These are phyloP conservation scores for Neomonachus schauinslandi DNA, from an alignment of 2,113 vertebrate species.

Conservation along the genomic window DNA sequence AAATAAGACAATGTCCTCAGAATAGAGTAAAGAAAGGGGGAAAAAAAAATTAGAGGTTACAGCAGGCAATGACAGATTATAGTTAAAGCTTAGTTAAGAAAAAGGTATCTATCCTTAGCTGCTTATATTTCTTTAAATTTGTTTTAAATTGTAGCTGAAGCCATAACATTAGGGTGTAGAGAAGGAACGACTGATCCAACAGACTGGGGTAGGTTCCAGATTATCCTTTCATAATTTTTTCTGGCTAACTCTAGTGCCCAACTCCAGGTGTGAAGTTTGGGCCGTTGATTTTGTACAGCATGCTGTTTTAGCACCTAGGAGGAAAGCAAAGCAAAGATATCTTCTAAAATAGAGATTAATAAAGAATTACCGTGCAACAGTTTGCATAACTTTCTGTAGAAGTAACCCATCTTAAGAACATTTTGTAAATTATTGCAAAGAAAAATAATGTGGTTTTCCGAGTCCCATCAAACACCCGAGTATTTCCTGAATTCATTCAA, in stretches of 20 bases:
- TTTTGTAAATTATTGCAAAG: neutral
- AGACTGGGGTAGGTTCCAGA: neutral
- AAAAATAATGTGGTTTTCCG: neutral
- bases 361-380: neutral
- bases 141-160: constrained; percentile 20
- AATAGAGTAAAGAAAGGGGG: constrained; percentile 17
- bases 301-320: neutral
- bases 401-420: constrained; percentile 1
- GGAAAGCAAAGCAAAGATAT: neutral
- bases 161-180: neutral
- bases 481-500: constrained; percentile 18
- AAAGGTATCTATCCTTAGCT: neutral
- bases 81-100: constrained; percentile 25
- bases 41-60: neutral
- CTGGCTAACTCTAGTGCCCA: neutral
- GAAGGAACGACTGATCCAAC: neutral
- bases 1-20: constrained; percentile 21
- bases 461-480: neutral
- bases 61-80: neutral
- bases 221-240: neutral
- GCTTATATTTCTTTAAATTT: constrained; percentile 18
- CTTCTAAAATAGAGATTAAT: neutral
- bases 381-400: neutral
- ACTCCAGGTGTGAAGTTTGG: neutral
- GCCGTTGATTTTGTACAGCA: neutral